Evolutionary conservation across 2,113 vertebrate genomes (phyloP), one percentile per base, ranked within the genome.

Genomic region (Alaudala cheleensis): DNA sequence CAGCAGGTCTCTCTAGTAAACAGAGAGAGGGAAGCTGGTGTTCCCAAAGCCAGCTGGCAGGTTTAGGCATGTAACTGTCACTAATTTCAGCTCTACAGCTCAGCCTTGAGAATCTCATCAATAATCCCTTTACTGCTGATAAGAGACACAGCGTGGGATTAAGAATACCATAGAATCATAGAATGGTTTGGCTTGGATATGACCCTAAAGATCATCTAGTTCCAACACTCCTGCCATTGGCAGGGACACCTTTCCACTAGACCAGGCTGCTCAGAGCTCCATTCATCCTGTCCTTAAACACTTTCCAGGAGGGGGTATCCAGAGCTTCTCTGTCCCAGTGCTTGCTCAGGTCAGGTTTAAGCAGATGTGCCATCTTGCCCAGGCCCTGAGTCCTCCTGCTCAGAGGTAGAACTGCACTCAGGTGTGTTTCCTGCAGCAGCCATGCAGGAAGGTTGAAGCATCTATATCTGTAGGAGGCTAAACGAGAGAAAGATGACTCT

Each of bases 391-490:
- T 71, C 28, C n/a, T 47, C 80, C 65, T 47, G 33, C 42, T 80
- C 3, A 2, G 14, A 64, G 66, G 31, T 3, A 31, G 11, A 4
- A 1, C 19, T 33, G 60, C 14, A 33, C 12, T 42, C 47, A 69
- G 1, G 10, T 37, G 54, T 0, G 0, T 33, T 24, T 33, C 37
- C 19, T 6, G 17, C 33, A 50, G 51, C 29, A 70, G 34, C 24
- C 40, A 44, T 4, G n/a, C 13, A 49, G 0, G 1, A 53, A 86
- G 86, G 50, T 57, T 67, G 39, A 51, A 51, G 26, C 40, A 60
- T 20, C 29, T 23, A 0, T 24, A 29, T 42, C 64, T 50, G 7
- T 1, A 61, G 54, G 17, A 73, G 29, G 47, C 17, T 66, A 40
- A 65, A 53, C 0, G 28, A 47, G 40, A 51, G 37, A 56, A 21